Base-by-base conservation (phyloP, 2,888 invertebrate species). In the Endomychus coccineus region DNA sequence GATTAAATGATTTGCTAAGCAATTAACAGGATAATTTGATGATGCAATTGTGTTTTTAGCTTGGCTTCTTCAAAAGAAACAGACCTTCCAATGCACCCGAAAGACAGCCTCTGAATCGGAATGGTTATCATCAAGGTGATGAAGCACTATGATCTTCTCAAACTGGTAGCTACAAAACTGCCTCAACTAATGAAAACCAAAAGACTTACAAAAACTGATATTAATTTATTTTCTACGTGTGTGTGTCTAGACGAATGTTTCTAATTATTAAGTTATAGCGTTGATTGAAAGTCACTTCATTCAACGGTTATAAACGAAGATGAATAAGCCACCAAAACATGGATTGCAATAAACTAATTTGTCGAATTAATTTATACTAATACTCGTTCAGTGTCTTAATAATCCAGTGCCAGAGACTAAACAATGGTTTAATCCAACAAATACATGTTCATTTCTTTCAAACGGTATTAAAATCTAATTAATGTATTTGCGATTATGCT, bases 41-140 rank as follows among this genome's bases (percentile, higher is more conserved):
- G 6, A 19, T 10, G 27, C 7, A 25, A 9, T 43, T 43, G 39
- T 40, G 38, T 41, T 70, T 71, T 16, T 68, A 91, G 90, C 84
- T 85, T 63, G 91, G 91, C 42, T 92, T 92, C 78, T 92, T 92
- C 74, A 88, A 89, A 62, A 77, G 91, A 58, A 87, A 88, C 68
- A 78, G 91, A 15, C 90, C 90, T 29, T 74, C 80, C 1, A 80
- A 82, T 61, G 79, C 83, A 51, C 79, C 85, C 25, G 89, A 90
- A 70, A 75, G 87, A 32, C 86, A 89, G 60, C 89, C 89, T 2
- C 67, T 90, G 48, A 83, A 85, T 64, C 75, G 87, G 46, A 82
- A 83, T 53, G 80, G 80, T 28, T 78, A 75, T 51, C 65, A 69
- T 43, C 72, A 74, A 14, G 83, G 83, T 43, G 85, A 85, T 67